Conservation (phyloP, 2,113 vertebrate genomes). For the Bos indicus region DNA sequence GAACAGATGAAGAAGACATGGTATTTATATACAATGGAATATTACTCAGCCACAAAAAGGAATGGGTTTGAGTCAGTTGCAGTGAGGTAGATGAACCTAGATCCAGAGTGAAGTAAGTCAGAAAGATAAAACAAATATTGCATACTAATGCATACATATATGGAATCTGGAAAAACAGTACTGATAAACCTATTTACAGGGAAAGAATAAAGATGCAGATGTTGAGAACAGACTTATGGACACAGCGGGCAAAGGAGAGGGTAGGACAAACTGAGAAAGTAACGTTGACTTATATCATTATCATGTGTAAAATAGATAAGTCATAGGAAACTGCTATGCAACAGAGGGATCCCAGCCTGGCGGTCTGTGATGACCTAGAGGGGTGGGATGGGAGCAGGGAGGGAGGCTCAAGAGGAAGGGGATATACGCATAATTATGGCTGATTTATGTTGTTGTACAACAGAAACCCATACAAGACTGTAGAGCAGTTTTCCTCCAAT, state of each 20-base stretch:
- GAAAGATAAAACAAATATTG: neutral
- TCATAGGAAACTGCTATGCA: neutral
- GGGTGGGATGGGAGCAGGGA: neutral
- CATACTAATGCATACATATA: neutral
- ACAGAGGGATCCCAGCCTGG: neutral
- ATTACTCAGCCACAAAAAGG: neutral
- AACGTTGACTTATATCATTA: neutral
- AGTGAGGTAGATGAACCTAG: neutral
- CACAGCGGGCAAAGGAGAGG: neutral
- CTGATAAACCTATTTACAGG: neutral
- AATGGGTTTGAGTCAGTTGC: neutral
- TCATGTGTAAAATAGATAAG: neutral
- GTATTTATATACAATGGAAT: neutral
- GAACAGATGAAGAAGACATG: accelerated
- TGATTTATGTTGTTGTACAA: neutral
- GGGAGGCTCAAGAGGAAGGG: neutral
- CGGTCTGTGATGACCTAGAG: neutral
- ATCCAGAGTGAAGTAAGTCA: neutral
- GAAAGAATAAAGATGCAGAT: neutral
- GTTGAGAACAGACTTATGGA: neutral
- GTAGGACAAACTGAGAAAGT: neutral
- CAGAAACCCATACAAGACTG: neutral
- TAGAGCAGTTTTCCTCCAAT: neutral
- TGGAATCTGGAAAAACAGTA: neutral
- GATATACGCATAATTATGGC: neutral